Evolutionary conservation across 92 coral and sea anemone species (phyloP).

Genomic region (Actinostola sp.): DNA sequence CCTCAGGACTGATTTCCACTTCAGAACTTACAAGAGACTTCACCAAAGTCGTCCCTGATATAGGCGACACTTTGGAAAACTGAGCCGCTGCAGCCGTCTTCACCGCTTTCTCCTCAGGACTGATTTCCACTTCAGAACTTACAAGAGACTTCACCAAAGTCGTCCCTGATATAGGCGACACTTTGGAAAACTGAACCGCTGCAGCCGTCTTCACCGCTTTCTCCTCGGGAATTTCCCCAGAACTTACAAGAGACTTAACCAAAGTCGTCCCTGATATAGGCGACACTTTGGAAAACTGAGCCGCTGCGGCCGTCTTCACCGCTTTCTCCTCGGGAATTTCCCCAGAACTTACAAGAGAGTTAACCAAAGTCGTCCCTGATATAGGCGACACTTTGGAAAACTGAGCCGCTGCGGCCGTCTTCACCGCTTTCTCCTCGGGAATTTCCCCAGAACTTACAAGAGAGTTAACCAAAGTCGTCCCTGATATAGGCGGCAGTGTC

Average conservation of each 20-base stretch:
- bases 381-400: background rate
- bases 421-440: background rate
- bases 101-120: background rate
- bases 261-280: background rate
- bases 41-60: background rate
- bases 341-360: too few species aligned
- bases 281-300: background rate
- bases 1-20: background rate
- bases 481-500: background rate
- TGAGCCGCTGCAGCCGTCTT: background rate
- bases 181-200: background rate
- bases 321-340: background rate
- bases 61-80: background rate
- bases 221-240: background rate
- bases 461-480: background rate
- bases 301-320: background rate
- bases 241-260: too few species aligned
- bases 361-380: background rate
- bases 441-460: background rate
- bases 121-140: background rate
- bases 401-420: background rate
- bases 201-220: background rate
- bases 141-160: too few species aligned
- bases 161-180: background rate
- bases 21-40: too few species aligned